Conservation (phyloP, 92 coral and sea anemone genomes). For the Blastomussa wellsi region DNA sequence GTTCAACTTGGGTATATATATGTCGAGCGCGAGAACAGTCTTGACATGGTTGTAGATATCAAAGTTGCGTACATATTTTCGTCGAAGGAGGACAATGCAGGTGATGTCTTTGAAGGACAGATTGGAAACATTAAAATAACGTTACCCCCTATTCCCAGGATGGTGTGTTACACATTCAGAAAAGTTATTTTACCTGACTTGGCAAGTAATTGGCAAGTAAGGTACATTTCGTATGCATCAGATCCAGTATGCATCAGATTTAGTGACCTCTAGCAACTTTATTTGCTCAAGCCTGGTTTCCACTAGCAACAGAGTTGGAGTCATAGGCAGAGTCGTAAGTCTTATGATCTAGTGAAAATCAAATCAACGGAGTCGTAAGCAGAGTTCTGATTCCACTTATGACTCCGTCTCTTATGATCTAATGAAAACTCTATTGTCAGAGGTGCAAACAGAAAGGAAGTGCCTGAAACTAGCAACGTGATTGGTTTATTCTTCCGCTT, state of each 20-base stretch:
- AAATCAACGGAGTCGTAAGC: no score
- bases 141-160: constrained; percentile 47
- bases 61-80: constrained; percentile 39
- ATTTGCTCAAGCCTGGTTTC: background rate
- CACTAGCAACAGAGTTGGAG: no score
- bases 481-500: no score
- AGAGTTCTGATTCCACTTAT: no score
- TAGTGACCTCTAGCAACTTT: background rate
- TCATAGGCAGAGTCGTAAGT: no score
- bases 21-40: constrained; percentile 18
- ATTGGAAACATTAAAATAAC: constrained; percentile 74
- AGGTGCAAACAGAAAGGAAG: no score
- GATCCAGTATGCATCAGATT: background rate
- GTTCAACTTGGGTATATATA: constrained; percentile 15
- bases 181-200: constrained; percentile 49
- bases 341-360: no score
- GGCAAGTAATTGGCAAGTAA: constrained; percentile 31
- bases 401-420: no score
- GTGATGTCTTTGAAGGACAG: constrained; percentile 19
- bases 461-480: no score
- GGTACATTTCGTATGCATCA: background rate
- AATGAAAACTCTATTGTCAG: no score
- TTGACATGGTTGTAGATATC: background rate
- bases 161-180: constrained; percentile 68
- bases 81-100: background rate